Percentiles rank a stretch among this genome's conserved stretches.
Conservation (phyloP, 64 coral and sea anemone genomes). For the Trachythela sp. region DNA sequence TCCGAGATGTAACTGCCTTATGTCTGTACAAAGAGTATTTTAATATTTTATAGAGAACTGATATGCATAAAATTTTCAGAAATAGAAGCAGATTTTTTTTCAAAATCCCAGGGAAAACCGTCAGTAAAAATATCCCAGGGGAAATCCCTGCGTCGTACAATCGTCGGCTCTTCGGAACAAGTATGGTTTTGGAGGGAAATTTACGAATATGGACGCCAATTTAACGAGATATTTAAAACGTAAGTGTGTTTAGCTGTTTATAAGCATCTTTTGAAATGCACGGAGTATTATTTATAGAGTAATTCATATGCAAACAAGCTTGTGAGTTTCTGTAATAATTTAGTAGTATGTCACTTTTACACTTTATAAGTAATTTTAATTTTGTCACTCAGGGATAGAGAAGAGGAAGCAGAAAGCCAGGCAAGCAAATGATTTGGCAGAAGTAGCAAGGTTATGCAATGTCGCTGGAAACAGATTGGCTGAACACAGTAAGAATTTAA, state of each 20-base stretch:
- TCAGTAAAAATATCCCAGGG: background rate
- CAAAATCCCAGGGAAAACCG: too few relatives aligned
- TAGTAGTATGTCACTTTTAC: too few relatives aligned
- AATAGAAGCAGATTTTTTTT: too few relatives aligned
- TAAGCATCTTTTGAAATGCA: too few relatives aligned
- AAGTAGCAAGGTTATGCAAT: constrained; percentile 65
- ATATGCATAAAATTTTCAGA: too few relatives aligned
- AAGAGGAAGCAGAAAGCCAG: constrained; percentile 56
- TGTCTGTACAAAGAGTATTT: too few relatives aligned
- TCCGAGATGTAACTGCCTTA: too few relatives aligned
- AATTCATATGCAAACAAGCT: background rate
- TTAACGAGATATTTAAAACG: constrained; percentile 53
- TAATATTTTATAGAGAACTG: too few relatives aligned
- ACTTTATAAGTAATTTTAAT: too few relatives aligned
- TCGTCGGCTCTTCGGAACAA: background rate
- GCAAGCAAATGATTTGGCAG: constrained; percentile 53
- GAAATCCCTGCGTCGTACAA: background rate
- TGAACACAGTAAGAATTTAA: constrained; percentile 52
- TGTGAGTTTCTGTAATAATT: too few relatives aligned
- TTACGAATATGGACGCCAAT: constrained; percentile 42
- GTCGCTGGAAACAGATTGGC: constrained; percentile 46
- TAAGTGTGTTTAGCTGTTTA: constrained; percentile 18
- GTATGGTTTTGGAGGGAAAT: background rate
- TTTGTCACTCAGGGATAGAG: constrained; percentile 24
- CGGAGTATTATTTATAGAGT: too few relatives aligned